These are phyloP conservation scores for Battus philenor DNA, from an alignment of 1,140 invertebrate genomes.

Conservation along the genomic window DNA sequence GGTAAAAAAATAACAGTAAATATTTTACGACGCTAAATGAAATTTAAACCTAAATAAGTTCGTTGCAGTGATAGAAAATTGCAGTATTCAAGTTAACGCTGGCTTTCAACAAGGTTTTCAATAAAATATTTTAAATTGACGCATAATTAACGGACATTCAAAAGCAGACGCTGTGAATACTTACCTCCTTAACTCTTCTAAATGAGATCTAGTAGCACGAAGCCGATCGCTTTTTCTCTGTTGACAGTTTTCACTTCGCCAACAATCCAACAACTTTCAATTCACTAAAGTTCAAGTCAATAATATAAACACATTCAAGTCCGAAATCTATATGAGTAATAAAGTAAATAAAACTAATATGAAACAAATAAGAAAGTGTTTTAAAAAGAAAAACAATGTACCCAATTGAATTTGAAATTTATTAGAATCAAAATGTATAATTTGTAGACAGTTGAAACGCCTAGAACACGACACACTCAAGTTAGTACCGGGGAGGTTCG, in stretches of 20 bases:
- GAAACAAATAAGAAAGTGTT: conserved; percentile 14
- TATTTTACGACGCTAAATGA: not conserved
- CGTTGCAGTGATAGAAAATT: conserved; percentile 4
- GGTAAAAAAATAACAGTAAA: too few relatives aligned
- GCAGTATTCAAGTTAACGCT: conserved; percentile 12
- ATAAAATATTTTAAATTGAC: conserved; percentile 26
- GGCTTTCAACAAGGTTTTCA: conserved; percentile 18
- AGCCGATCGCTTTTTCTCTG: conserved; percentile 34
- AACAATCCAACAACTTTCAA: conserved; percentile 57
- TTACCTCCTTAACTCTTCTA: conserved; percentile 61
- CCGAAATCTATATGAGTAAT: conserved; percentile 27
- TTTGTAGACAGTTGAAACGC: conserved; percentile 36
- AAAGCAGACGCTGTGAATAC: conserved; percentile 42
- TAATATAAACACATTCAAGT: conserved; percentile 23
- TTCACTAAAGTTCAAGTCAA: conserved; percentile 33
- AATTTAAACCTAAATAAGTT: not conserved
- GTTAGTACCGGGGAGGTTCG: conserved; percentile 60
- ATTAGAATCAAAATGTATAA: conserved; percentile 26
- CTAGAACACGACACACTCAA: conserved; percentile 41
- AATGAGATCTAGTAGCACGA: conserved; percentile 44
- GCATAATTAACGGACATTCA: conserved; percentile 32
- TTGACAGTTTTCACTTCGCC: conserved; percentile 45
- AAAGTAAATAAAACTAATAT: conserved; percentile 18
- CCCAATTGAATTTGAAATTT: conserved; percentile 14
- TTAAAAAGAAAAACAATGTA: too few relatives aligned